Conservation (phyloP, 2,888 invertebrate genomes). For the Hofmannophila pseudospretella region DNA sequence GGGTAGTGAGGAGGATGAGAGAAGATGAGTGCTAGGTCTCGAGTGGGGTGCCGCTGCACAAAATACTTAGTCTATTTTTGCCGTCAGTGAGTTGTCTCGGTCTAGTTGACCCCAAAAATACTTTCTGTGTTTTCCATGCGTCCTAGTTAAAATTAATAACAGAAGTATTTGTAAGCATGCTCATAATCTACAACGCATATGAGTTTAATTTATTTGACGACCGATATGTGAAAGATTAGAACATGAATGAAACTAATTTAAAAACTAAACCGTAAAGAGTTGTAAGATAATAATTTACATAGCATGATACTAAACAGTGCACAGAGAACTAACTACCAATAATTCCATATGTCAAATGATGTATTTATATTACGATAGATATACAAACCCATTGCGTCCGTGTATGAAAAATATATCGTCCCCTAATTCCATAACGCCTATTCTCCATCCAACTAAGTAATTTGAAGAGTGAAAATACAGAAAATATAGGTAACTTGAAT, state of each 20-base stretch:
- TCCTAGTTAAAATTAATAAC: not conserved
- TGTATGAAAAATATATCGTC: slow-evolving; percentile 59
- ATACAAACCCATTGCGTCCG: slow-evolving; percentile 67
- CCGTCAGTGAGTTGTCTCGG: slow-evolving; percentile 17
- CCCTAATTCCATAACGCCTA: slow-evolving; percentile 64
- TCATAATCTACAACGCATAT: not conserved
- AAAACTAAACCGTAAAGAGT: not conserved
- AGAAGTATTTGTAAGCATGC: slow-evolving; percentile 2
- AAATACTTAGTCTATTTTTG: slow-evolving; percentile 40
- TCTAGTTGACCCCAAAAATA: slow-evolving; percentile 33
- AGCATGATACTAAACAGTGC: slow-evolving; percentile 15
- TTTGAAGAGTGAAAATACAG: too few species aligned
- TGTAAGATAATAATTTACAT: not conserved
- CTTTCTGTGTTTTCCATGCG: slow-evolving; percentile 5
- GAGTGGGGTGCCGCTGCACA: slow-evolving; percentile 34
- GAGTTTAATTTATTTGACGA: not conserved
- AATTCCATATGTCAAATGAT: slow-evolving; percentile 9
- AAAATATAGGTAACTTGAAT: too few species aligned
- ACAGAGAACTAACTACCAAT: slow-evolving; percentile 12
- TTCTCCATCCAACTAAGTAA: slow-evolving; percentile 38
- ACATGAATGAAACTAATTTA: not conserved
- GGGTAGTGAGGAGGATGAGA: slow-evolving; percentile 15
- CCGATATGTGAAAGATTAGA: not conserved
- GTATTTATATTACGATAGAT: slow-evolving; percentile 20
- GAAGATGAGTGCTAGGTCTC: slow-evolving; percentile 27